Evolutionary conservation across 2,113 vertebrate species (phyloP).

Genomic region (Zootoca vivipara): DNA sequence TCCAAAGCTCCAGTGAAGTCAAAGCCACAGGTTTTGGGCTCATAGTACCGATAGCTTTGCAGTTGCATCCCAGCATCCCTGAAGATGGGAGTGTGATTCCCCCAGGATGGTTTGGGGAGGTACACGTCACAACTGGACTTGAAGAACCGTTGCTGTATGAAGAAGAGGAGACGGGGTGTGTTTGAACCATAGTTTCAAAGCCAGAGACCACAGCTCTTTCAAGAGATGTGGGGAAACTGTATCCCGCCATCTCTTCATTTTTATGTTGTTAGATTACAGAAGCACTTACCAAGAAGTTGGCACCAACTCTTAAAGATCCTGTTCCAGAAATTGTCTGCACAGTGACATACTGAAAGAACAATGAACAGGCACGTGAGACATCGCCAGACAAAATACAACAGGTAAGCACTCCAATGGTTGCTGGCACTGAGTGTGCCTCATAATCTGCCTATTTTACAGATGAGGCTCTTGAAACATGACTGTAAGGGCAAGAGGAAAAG

Average conservation of each 20-base stretch:
- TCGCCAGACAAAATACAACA: neutral
- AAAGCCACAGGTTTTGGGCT: slow-evolving; percentile 93
- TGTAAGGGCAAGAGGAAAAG: neutral
- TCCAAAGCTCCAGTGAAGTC: slow-evolving; percentile 92
- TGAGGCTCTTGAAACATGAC: neutral
- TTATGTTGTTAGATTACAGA: neutral
- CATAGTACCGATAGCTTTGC: slow-evolving; percentile 93
- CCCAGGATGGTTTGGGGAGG: slow-evolving; percentile 95
- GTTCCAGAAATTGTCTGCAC: slow-evolving; percentile 98
- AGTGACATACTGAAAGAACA: slow-evolving; percentile 82
- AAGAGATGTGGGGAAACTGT: neutral
- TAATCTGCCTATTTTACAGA: neutral
- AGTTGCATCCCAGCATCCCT: slow-evolving; percentile 94
- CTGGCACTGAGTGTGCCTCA: too few species aligned
- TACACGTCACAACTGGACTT: slow-evolving; percentile 86
- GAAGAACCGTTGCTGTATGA: slow-evolving; percentile 89
- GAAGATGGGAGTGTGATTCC: slow-evolving; percentile 98
- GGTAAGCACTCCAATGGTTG: neutral
- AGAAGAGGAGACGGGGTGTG: neutral
- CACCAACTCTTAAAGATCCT: slow-evolving; percentile 91
- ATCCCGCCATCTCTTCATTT: too few species aligned
- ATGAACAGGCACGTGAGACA: neutral
- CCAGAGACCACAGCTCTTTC: neutral
- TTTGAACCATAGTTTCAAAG: neutral
- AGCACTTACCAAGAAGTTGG: slow-evolving; percentile 88